Evolutionary conservation across 1,140 invertebrate genomes (phyloP).

Genomic region (Probaryconus sp.): DNA sequence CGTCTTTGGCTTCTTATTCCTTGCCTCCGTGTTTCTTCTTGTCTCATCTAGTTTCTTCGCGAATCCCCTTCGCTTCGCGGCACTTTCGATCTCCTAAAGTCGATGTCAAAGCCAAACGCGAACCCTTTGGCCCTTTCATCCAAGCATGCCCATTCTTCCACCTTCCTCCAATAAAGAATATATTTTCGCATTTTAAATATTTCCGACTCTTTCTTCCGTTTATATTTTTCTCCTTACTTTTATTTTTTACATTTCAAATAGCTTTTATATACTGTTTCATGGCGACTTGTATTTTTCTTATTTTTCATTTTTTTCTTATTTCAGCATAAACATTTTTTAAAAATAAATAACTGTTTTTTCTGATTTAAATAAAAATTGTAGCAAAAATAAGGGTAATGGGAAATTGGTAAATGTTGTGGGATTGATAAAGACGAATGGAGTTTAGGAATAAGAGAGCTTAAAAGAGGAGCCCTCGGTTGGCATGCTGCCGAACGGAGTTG

Average conservation of each 20-base stretch:
- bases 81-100: constrained; percentile 38
- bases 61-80: constrained; percentile 33
- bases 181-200: too few relatives aligned
- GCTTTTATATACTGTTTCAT: too few relatives aligned
- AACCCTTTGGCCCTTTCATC: constrained; percentile 18
- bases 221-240: too few relatives aligned
- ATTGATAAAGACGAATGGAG: constrained; percentile 16
- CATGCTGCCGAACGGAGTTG: constrained; percentile 44
- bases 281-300: too few relatives aligned
- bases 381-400: too few relatives aligned
- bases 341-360: constrained; percentile 3
- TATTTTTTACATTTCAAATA: too few relatives aligned
- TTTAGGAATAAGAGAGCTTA: constrained; percentile 31
- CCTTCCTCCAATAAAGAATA: too few relatives aligned
- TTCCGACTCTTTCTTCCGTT: too few relatives aligned
- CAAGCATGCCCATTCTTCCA: too few relatives aligned
- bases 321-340: too few relatives aligned
- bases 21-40: constrained; percentile 43
- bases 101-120: constrained; percentile 24
- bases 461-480: constrained; percentile 51
- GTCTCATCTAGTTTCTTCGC: constrained; percentile 47
- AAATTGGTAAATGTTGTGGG: constrained; percentile 13
- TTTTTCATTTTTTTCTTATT: too few relatives aligned
- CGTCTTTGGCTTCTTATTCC: constrained; percentile 64
- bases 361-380: too few relatives aligned